Conservation (phyloP, 2,797 vertebrate species). For the Danio aesculapii region DNA sequence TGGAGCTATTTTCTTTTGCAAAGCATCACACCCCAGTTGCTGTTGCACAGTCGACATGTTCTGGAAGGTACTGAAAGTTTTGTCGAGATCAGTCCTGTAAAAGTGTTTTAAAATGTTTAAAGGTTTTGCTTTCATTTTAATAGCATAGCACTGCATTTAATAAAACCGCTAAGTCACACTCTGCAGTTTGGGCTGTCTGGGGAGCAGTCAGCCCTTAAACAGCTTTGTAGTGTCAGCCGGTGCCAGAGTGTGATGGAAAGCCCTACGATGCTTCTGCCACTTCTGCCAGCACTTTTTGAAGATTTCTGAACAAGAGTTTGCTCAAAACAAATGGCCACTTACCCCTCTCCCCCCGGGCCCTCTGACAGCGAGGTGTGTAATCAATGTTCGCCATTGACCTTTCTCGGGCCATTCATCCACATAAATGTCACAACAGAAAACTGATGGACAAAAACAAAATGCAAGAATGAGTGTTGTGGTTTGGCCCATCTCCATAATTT, state of each 20-base stretch:
- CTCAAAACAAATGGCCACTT: conserved; percentile 52
- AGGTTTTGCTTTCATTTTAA: conserved; percentile 1
- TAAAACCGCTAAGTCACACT: conserved; percentile 43
- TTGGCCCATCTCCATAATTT: conserved; percentile 38
- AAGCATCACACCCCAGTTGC: background rate
- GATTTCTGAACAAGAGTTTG: conserved; percentile 52
- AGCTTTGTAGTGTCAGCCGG: conserved; percentile 44
- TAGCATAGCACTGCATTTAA: conserved; percentile 13
- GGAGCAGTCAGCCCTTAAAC: conserved; percentile 32
- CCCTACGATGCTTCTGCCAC: conserved; percentile 14
- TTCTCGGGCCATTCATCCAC: conserved; percentile 50
- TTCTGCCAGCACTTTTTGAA: conserved; percentile 52
- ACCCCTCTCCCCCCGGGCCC: conserved; percentile 25
- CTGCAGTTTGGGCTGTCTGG: conserved; percentile 17
- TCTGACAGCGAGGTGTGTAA: conserved; percentile 34
- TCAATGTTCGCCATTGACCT: conserved; percentile 51
- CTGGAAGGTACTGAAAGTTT: background rate
- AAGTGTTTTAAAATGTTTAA: background rate
- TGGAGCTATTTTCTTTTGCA: no score
- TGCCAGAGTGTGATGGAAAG: conserved; percentile 46
- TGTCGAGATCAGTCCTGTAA: background rate
- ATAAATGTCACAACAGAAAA: conserved; percentile 36
- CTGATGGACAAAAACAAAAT: conserved; percentile 22
- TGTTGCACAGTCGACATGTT: conserved; percentile 7
- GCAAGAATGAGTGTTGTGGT: conserved; percentile 26